Evolutionary conservation across 2,888 invertebrate genomes (phyloP), one percentile per base, ranked within the genome.

Genomic region (Caenorhabditis japonica): DNA sequence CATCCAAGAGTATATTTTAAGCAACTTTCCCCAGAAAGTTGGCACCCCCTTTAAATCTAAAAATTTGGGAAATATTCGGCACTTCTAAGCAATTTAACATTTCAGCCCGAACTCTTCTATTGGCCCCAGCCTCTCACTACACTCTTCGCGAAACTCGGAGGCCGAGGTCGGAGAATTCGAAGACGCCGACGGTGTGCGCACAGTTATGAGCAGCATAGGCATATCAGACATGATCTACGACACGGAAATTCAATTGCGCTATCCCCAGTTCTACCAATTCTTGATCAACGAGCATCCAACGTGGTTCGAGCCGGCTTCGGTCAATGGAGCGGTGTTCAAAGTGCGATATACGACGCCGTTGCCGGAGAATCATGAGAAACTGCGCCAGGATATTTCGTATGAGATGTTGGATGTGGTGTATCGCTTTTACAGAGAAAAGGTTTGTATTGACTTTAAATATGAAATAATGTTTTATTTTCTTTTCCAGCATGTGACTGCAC

Each of bases 341-440:
- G 61, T 72, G 2, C 34, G 46, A 12, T 52, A 55, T 10, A 51
- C 60, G 15, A 38, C 55, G 0, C 21, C 34, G 13, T 15, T 27
- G 8, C 64, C 64, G 10, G 56, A 43, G 15, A 66, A 66, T 15
- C 64, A 64, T 17, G 33, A 19, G 13, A 53, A 62, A 4, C 34
- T 66, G 38, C 53, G 46, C 25, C 44, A 55, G 8, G 73, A 56
- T 4, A 8, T 61, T 4, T 13, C 25, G 4, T 73, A 56, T 17
- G 73, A 73, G 36, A 73, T 73, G 73, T 44, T 73, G 12, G 73
- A 73, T 43, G 36, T 66, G 36, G 61, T 73, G 66, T 66, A 47
- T 21, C 60, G 66, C n/a, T 66, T 56, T 33, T 66, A 30, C 25
- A 34, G 56, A 4, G 51, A 66, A n/a, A 64, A 64, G 47, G 69